Evolutionary conservation across 2,888 invertebrate genomes (phyloP).

Genomic region (Criorhina ranunculi): DNA sequence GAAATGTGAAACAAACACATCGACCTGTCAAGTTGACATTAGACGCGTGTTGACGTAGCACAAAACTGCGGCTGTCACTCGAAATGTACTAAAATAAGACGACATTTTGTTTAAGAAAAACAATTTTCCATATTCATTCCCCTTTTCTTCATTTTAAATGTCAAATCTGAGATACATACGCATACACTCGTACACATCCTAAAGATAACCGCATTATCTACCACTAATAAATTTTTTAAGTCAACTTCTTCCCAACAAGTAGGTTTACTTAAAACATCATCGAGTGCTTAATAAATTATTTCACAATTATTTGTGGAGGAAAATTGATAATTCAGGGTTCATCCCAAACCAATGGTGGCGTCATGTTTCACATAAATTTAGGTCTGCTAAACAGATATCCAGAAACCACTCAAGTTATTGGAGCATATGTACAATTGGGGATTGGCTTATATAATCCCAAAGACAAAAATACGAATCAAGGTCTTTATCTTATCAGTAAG

Average conservation of each 20-base stretch:
- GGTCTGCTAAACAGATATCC: constrained; percentile 8
- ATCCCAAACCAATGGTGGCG: neutral
- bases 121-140: neutral
- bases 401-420: constrained; percentile 11
- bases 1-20: too few relatives aligned
- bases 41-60: too few relatives aligned
- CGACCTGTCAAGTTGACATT: too few relatives aligned
- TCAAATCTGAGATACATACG: neutral
- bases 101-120: too few relatives aligned
- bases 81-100: too few relatives aligned
- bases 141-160: neutral
- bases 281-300: constrained; percentile 33
- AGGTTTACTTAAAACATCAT: neutral
- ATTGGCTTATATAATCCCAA: constrained; percentile 43
- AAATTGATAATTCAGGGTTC: constrained; percentile 22
- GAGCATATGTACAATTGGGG: neutral
- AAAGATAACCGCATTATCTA: neutral
- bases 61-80: too few relatives aligned
- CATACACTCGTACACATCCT: neutral
- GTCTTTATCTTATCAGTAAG: constrained; percentile 43
- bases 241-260: neutral
- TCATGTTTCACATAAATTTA: constrained; percentile 41
- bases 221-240: constrained; percentile 4
- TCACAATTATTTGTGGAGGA: constrained; percentile 20
- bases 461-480: constrained; percentile 17